Evolutionary conservation across 1,140 invertebrate species (phyloP).

Genomic region (Ericerus pela): DNA sequence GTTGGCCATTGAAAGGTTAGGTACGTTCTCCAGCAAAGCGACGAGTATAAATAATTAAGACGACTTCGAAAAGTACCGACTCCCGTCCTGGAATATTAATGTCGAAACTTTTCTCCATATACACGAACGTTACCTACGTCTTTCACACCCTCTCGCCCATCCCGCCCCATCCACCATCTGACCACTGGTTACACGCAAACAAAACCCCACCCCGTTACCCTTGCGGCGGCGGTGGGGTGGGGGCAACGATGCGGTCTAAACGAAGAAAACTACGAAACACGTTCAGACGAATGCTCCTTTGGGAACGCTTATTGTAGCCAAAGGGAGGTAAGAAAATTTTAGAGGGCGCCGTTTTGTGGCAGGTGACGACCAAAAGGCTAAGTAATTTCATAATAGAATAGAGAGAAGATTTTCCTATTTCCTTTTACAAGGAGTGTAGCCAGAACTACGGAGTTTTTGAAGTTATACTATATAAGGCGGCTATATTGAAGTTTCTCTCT

Average conservation of each 20-base stretch:
- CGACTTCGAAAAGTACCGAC: background rate
- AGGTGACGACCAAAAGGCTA: constrained; percentile 9
- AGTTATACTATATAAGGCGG: no score
- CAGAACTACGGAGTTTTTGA: no score
- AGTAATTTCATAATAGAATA: constrained; percentile 10
- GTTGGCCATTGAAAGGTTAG: no score
- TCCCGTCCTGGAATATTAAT: constrained; percentile 9
- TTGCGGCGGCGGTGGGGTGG: no score
- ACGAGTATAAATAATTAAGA: constrained; percentile 9
- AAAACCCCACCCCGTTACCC: no score
- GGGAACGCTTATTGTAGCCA: constrained; percentile 5
- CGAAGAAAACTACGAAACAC: background rate
- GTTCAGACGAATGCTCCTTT: constrained; percentile 1
- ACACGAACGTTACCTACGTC: background rate
- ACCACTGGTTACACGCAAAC: no score
- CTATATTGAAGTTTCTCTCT: no score
- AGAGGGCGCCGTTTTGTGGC: constrained; percentile 7
- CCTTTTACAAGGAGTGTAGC: no score
- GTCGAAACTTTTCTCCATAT: constrained; percentile 7
- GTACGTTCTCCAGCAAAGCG: no score
- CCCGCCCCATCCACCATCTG: no score
- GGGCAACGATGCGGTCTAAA: background rate
- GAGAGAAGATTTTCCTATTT: constrained; percentile 10
- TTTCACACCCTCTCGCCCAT: no score
- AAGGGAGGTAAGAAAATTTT: constrained; percentile 5